phyloP scores from a whole-genome alignment of 1,140 invertebrate genomes.

The Solenopsis fugax region DNA sequence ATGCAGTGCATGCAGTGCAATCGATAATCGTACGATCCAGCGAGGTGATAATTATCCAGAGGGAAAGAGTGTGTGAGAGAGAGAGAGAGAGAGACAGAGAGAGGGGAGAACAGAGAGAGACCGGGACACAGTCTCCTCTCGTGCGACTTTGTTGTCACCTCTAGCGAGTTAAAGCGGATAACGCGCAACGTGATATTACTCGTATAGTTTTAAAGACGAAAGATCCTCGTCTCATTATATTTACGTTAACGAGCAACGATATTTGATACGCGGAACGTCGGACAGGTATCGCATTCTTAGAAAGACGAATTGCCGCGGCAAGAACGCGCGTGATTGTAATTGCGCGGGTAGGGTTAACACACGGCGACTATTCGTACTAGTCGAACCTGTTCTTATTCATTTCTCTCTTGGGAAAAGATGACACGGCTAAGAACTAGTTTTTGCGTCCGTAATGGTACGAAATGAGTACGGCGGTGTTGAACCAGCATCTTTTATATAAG shows the following conservation, averaged over 20 bases:
- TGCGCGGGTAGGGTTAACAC: neutral
- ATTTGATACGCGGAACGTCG: slow-evolving; percentile 12
- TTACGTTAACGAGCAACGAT: slow-evolving; percentile 46
- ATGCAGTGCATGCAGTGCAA: neutral
- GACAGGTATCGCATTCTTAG: slow-evolving; percentile 11
- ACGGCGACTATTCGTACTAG: neutral
- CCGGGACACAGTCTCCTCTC: neutral
- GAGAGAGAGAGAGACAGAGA: neutral
- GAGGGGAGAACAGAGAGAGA: too few relatives aligned
- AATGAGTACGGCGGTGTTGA: neutral
- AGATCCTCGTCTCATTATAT: slow-evolving; percentile 26
- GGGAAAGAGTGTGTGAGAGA: neutral
- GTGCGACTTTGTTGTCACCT: slow-evolving; percentile 55
- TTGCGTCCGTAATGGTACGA: neutral
- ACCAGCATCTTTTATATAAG: slow-evolving; percentile 9
- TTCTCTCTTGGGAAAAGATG: neutral
- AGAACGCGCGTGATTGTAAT: slow-evolving; percentile 31
- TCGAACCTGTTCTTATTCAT: slow-evolving; percentile 38
- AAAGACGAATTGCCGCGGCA: neutral
- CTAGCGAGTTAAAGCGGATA: slow-evolving; percentile 51
- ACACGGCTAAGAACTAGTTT: slow-evolving; percentile 19
- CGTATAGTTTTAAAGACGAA: slow-evolving; percentile 53
- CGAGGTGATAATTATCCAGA: slow-evolving; percentile 48
- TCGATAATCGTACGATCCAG: slow-evolving; percentile 54
- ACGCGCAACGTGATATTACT: slow-evolving; percentile 45